phyloP scores from a whole-genome alignment of 2,113 vertebrate genomes.

The Callospermophilus lateralis region DNA sequence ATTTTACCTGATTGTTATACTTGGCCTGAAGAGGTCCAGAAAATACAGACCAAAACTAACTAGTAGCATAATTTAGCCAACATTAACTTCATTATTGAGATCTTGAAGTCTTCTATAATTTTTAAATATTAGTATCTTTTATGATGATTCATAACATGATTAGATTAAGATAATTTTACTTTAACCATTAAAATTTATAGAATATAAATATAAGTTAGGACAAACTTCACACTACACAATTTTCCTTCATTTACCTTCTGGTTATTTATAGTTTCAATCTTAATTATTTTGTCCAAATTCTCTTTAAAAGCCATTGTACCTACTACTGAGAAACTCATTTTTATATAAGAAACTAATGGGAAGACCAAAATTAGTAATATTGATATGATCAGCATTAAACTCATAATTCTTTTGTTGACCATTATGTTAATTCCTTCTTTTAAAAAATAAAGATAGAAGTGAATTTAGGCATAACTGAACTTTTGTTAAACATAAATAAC shows the following conservation, averaged over 20 bases:
- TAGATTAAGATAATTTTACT: slow-evolving; percentile 78
- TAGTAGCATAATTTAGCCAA: slow-evolving; percentile 31
- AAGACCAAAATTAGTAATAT: slow-evolving; percentile 70
- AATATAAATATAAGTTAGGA: slow-evolving; percentile 67
- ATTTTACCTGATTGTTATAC: slow-evolving; percentile 92
- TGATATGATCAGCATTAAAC: slow-evolving; percentile 46
- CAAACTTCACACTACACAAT: slow-evolving; percentile 73
- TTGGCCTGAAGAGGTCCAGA: slow-evolving; percentile 94
- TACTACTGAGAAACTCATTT: slow-evolving; percentile 63
- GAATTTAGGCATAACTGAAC: slow-evolving; percentile 17
- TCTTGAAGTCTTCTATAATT: slow-evolving; percentile 68
- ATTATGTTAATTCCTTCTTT: slow-evolving; percentile 52
- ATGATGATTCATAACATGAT: slow-evolving; percentile 76
- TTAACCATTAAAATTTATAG: slow-evolving; percentile 69
- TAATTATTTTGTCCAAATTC: slow-evolving; percentile 59
- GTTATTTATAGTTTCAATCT: slow-evolving; percentile 68
- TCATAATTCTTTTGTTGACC: slow-evolving; percentile 49
- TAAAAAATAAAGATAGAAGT: neutral
- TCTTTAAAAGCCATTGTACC: slow-evolving; percentile 68
- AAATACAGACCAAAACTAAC: slow-evolving; percentile 91
- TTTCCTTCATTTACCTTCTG: slow-evolving; percentile 62
- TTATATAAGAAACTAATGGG: slow-evolving; percentile 50
- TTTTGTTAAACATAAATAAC: slow-evolving; percentile 52
- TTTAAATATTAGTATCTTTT: slow-evolving; percentile 82
- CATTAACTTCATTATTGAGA: slow-evolving; percentile 19